phyloP scores from a whole-genome alignment of 1,140 invertebrate genomes.

The Acromyrmex heyeri region DNA sequence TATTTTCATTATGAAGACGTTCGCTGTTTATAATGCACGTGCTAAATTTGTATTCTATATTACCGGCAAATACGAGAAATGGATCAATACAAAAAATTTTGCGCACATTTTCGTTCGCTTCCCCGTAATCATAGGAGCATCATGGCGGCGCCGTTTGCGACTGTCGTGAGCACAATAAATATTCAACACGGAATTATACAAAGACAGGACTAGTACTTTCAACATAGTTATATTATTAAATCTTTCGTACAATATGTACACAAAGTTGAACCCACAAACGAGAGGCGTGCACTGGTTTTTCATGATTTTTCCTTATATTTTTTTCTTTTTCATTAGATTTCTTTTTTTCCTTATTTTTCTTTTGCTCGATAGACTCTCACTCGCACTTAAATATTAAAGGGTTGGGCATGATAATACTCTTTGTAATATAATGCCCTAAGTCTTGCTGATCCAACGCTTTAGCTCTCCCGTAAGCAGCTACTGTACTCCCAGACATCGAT shows the following conservation, averaged over 20 bases:
- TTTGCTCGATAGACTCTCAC: constrained; percentile 83
- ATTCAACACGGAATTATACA: constrained; percentile 82
- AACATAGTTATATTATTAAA: constrained; percentile 85
- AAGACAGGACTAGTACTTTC: constrained; percentile 87
- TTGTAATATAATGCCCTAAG: constrained; percentile 87
- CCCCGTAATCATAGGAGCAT: neutral
- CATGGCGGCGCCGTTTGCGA: constrained; percentile 25
- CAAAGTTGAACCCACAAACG: constrained; percentile 86
- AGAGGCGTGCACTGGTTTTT: constrained; percentile 79
- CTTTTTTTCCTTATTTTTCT: constrained; percentile 73
- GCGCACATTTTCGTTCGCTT: neutral
- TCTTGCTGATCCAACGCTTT: constrained; percentile 86
- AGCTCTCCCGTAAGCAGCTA: constrained; percentile 82
- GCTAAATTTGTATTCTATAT: neutral
- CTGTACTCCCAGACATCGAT: constrained; percentile 83
- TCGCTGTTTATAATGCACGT: neutral
- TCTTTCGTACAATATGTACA: constrained; percentile 85
- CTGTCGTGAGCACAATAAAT: constrained; percentile 65
- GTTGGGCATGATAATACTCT: constrained; percentile 87
- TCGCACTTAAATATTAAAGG: constrained; percentile 87
- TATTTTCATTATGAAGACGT: neutral
- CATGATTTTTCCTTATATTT: constrained; percentile 55
- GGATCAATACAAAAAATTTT: neutral
- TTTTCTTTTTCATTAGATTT: constrained; percentile 65
- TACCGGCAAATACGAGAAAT: neutral